Evolutionary conservation across 2,797 vertebrate species (phyloP), one percentile per base, ranked within the genome.

Genomic region (Enteromius fasciolatus): DNA sequence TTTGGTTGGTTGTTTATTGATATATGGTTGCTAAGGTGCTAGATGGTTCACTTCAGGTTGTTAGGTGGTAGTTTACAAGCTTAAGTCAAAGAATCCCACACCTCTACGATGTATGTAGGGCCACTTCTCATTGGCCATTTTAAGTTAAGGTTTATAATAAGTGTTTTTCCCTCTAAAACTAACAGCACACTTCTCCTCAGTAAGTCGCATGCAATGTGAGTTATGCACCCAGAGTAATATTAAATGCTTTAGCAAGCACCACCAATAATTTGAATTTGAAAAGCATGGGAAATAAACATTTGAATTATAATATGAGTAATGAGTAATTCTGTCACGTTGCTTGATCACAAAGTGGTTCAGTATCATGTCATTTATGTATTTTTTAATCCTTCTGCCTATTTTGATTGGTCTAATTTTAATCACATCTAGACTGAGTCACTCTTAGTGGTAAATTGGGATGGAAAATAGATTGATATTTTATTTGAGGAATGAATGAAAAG

Each of bases 401-500:
- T 14, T 76, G 2, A 81, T 50, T n/a, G 50, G 18, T 70, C 15
- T 41, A 9, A 15, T 57, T 76, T 76, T 39, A 7, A 39, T 77
- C 52, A 18, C 44, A 64, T 25, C 25, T 48, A 36, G 50, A 54
- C 57, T 2, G 33, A 73, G 68, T 18, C 46, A 6, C 39, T 63
- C 5, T 83, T 23, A 52, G 59, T n/a, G 14, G 7, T 28, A 59
- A 52, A 79, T 33, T 61, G 68, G 11, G 18, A 46, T 1, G 4
- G 12, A 59, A 48, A 73, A 67, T 70, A 78, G 81, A 86, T 69
- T 64, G 73, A 59, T 57, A 31, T 5, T 33, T 41, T 82, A 39
- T 72, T 44, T 59, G 57, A 82, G 33, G 10, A 75, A 67, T 46
- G 72, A 66, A 54, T 59, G 23, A 44, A 68, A 80, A 57, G 61